Conservation (phyloP, 2,113 vertebrate species). For the Lycocorax pyrrhopterus region DNA sequence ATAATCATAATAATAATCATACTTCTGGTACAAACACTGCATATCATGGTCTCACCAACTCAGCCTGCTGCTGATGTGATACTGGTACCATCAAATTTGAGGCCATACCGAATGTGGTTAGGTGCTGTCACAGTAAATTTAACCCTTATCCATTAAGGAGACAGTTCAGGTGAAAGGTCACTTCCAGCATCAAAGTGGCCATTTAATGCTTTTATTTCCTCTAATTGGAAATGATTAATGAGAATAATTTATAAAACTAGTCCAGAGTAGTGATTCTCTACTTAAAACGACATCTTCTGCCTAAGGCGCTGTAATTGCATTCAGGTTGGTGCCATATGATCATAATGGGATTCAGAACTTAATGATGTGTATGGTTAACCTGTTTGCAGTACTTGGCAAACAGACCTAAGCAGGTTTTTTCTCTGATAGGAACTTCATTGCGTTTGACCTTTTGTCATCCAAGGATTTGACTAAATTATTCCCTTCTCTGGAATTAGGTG, state of each 20-base stretch:
- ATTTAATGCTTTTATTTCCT: conserved; percentile 75
- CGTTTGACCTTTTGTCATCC: conserved; percentile 55
- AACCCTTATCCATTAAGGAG: conserved; percentile 76
- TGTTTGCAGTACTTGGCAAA: conserved; percentile 60
- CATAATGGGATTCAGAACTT: conserved; percentile 77
- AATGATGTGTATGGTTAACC: conserved; percentile 69
- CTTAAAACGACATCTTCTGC: conserved; percentile 68
- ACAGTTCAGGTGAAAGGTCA: conserved; percentile 69
- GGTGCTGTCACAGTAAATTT: conserved; percentile 80
- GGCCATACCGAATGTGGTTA: conserved; percentile 73
- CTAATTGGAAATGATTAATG: conserved; percentile 78
- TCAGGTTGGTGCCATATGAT: conserved; percentile 65
- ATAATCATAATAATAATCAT: conserved; percentile 10
- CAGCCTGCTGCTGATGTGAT: conserved; percentile 19
- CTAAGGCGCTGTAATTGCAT: conserved; percentile 37
- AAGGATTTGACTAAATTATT: conserved; percentile 39
- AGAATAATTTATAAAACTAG: conserved; percentile 73
- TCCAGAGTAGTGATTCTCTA: conserved; percentile 70
- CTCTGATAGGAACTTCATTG: conserved; percentile 62
- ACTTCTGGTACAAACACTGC: background rate
- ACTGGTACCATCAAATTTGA: conserved; percentile 13
- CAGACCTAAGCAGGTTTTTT: conserved; percentile 47
- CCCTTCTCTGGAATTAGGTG: background rate
- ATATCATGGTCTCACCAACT: conserved; percentile 27
- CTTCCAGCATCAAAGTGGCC: conserved; percentile 69